Conservation (phyloP, 2,113 vertebrate species). For the Crotophaga sulcirostris region DNA sequence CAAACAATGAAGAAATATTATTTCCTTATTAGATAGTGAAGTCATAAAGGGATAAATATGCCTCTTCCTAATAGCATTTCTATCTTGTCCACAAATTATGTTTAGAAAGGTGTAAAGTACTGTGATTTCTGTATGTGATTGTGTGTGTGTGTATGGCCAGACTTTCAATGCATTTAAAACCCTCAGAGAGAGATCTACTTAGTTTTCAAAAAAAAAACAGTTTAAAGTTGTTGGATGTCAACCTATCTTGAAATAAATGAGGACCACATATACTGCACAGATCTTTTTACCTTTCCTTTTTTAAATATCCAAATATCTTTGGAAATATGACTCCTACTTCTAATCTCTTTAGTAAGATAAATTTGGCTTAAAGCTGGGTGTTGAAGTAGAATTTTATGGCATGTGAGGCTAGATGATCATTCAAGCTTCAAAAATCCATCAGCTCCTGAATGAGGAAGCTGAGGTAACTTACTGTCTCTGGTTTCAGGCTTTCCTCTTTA, state of each 20-base stretch:
- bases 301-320: background rate
- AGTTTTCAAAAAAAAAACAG: background rate
- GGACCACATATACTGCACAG: background rate
- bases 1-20: background rate
- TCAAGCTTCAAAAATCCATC: constrained; percentile 11
- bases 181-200: background rate
- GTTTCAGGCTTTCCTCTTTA: background rate
- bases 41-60: background rate
- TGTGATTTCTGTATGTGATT: background rate
- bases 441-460: background rate
- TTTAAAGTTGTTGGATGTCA: background rate
- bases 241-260: background rate
- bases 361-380: background rate
- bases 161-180: background rate
- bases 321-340: background rate
- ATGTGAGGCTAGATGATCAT: background rate
- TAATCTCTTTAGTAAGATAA: background rate
- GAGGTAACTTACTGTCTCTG: background rate
- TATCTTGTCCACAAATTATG: background rate
- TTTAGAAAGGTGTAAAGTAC: background rate
- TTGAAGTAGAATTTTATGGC: background rate
- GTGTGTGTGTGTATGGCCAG: background rate
- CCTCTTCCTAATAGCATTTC: background rate
- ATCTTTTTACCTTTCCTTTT: background rate
- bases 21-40: background rate